A percentile compares a stretch with the other conserved stretches of the same genome.
phyloP scores from a whole-genome alignment of 1,140 invertebrate genomes.

The Drosophila prosaltans region DNA sequence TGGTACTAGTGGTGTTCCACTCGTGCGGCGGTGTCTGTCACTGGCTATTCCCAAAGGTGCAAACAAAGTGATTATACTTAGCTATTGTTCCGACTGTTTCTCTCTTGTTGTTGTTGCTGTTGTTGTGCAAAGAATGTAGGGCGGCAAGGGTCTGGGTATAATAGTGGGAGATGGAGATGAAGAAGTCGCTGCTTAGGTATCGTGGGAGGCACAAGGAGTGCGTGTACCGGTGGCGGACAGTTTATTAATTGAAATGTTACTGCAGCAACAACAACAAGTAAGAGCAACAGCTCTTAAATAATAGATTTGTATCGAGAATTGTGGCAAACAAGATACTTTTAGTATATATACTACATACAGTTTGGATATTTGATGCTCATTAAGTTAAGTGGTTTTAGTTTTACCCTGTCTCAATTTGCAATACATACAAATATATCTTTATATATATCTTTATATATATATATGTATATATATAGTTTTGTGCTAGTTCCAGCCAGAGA shows the following conservation, averaged over 20 bases:
- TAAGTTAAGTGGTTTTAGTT: slow-evolving; percentile 82
- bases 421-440: slow-evolving; percentile 50
- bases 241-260: slow-evolving; percentile 82
- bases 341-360: slow-evolving; percentile 20
- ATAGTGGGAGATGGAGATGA: slow-evolving; percentile 26
- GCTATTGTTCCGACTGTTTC: slow-evolving; percentile 72
- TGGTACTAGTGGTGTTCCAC: slow-evolving; percentile 22
- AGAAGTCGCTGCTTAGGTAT: background rate
- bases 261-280: slow-evolving; percentile 43
- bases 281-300: slow-evolving; percentile 67
- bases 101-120: background rate
- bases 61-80: slow-evolving; percentile 82
- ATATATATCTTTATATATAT: background rate
- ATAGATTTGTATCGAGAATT: slow-evolving; percentile 81
- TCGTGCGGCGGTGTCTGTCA: slow-evolving; percentile 70
- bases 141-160: slow-evolving; percentile 25
- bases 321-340: slow-evolving; percentile 57
- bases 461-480: slow-evolving; percentile 7
- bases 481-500: slow-evolving; percentile 5
- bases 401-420: slow-evolving; percentile 45
- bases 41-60: slow-evolving; percentile 78
- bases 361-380: slow-evolving; percentile 78
- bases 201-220: slow-evolving; percentile 19
- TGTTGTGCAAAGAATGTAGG: slow-evolving; percentile 34
- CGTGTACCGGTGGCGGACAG: slow-evolving; percentile 54